A percentile compares a stretch with the other conserved stretches of the same genome.
These are phyloP conservation scores for Drosophila bocqueti DNA, from an alignment of 1,140 invertebrate species.

Conservation along the genomic window DNA sequence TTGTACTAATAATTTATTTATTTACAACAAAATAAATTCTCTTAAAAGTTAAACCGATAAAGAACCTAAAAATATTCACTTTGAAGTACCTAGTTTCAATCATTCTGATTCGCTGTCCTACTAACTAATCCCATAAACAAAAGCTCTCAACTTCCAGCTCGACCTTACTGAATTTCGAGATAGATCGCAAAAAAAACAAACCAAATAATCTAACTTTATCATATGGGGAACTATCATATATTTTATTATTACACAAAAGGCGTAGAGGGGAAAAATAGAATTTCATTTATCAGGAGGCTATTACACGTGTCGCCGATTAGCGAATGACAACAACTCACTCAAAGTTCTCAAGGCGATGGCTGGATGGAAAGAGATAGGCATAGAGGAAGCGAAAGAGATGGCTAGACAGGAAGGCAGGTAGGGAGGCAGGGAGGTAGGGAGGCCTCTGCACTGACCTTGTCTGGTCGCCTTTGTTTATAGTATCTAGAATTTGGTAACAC, in stretches of 20 bases:
- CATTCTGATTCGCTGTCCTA: conserved; percentile 2
- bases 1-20: too few relatives aligned
- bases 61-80: background rate
- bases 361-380: background rate
- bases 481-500: conserved; percentile 45
- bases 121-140: conserved; percentile 12
- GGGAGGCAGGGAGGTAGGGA: background rate
- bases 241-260: conserved; percentile 17
- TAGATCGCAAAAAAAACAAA: conserved; percentile 13
- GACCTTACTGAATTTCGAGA: conserved; percentile 10
- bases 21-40: background rate
- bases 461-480: conserved; percentile 45
- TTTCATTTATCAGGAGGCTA: conserved; percentile 52
- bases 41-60: background rate
- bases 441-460: conserved; percentile 57
- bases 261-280: conserved; percentile 7
- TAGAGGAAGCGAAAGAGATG: conserved; percentile 15
- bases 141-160: background rate
- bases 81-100: background rate
- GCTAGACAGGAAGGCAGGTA: conserved; percentile 1
- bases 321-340: conserved; percentile 34
- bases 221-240: background rate
- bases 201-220: conserved; percentile 12
- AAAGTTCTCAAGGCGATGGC: conserved; percentile 27
- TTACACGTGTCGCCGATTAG: conserved; percentile 75